Evolutionary conservation across 2,888 invertebrate genomes (phyloP), one percentile per base, ranked within the genome.

Genomic region (Pollenia griseotomentosa): DNA sequence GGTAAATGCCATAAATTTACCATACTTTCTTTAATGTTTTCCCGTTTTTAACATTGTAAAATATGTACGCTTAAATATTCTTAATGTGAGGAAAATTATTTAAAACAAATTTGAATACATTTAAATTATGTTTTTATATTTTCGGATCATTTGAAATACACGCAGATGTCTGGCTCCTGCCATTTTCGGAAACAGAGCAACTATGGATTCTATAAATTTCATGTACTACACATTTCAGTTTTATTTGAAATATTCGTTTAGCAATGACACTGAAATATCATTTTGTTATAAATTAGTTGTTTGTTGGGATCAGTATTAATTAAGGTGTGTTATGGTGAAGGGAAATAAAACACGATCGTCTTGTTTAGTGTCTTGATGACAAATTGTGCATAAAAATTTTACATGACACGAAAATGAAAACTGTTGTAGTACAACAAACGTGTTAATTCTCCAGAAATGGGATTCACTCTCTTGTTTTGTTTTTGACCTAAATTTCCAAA

Each of bases 351-450:
- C 42, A 81, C 4, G 19, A 81, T 77, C 71, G 14, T 81, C 55
- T 65, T 80, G 80, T 85, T 70, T 70, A 70, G 61, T 83, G 83
- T 75, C 83, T 63, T 59, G 68, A 63, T 83, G 83, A 83, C 75
- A 83, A 83, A 83, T 83, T 83, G 83, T 61, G 44, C 63, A 77
- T 59, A 53, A 68, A 70, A 77, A 63, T 33, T 77, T 33, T 33
- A 77, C 83, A 83, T 70, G 83, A 70, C 61, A 61, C 33, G 61
- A 55, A 75, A 75, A 66, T 44, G 11, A 10, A 42, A 63, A 53
- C 12, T 33, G n/a, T 8, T 48, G 4, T 10, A 12, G 11, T 33
- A 33, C 33, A 33, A 33, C 33, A 33, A 33, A 33, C 33, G 33
- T 33, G 33, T 33, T 33, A 6, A 33, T 33, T 33, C 33, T 33